Percentiles rank a stretch among this genome's conserved stretches.
Evolutionary conservation across 2,113 vertebrate genomes (phyloP).

Genomic region (Phocoena sinus): DNA sequence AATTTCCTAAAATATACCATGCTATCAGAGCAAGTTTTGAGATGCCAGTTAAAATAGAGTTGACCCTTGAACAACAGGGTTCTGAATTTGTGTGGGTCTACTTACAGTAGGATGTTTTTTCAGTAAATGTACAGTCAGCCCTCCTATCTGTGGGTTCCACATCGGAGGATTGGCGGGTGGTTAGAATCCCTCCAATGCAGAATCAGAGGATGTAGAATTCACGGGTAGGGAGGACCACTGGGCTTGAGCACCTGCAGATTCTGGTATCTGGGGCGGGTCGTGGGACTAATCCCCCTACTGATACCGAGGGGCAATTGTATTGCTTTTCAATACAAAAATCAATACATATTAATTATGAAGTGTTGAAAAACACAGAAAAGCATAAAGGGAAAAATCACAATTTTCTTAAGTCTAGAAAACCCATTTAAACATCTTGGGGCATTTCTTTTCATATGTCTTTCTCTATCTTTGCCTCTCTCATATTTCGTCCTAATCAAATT

Average conservation of each 20-base stretch:
- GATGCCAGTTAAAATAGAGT: neutral
- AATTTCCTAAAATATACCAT: neutral
- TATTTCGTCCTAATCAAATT: neutral
- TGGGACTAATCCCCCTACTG: neutral
- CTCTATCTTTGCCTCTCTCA: neutral
- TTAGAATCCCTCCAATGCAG: neutral
- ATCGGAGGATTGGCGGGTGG: neutral
- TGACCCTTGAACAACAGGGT: neutral
- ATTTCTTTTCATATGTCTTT: neutral
- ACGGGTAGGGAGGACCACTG: accelerated
- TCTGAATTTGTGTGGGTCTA: neutral
- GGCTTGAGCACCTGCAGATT: accelerated
- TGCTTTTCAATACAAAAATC: neutral
- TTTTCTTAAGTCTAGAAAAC: neutral
- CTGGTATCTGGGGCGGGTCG: neutral
- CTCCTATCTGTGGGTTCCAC: neutral
- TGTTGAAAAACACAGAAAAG: neutral
- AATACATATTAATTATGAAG: neutral
- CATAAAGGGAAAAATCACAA: neutral
- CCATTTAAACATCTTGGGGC: neutral
- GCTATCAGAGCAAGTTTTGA: neutral
- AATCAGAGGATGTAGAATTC: neutral
- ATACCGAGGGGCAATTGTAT: accelerated
- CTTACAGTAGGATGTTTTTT: neutral
- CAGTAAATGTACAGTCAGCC: neutral